Percentiles rank a stretch among this genome's conserved stretches.
Conservation (phyloP, 2,113 vertebrate species). For the Podocnemis expansa region DNA sequence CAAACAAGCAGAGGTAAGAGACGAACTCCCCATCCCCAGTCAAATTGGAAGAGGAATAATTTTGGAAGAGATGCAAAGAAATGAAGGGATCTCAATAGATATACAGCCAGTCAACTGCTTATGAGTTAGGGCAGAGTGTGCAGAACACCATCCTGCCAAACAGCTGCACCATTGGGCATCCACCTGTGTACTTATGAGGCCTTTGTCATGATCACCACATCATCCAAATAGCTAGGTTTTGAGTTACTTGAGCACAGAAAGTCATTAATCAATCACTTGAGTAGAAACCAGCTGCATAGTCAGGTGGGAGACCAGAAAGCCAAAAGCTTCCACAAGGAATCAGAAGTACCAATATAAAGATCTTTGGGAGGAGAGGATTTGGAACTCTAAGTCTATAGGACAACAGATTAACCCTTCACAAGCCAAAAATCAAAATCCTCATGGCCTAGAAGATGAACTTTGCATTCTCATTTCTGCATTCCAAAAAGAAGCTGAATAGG, state of each 20-base stretch:
- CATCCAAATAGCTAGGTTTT: not conserved
- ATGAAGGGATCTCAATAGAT: accelerated
- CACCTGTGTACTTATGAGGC: not conserved
- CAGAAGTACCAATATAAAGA: accelerated
- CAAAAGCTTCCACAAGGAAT: not conserved
- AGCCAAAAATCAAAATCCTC: not conserved
- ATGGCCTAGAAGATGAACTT: accelerated
- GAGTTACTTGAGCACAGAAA: not conserved
- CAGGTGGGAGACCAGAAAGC: too few species aligned
- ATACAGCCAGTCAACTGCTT: not conserved
- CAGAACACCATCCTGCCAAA: not conserved
- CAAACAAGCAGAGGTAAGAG: not conserved
- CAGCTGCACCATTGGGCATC: not conserved
- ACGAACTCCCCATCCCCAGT: not conserved
- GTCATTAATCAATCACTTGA: slow-evolving; percentile 33
- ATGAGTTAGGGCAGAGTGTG: not conserved
- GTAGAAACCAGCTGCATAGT: not conserved
- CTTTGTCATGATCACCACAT: not conserved
- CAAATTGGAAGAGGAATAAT: not conserved
- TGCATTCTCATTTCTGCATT: not conserved
- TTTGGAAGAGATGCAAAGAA: not conserved
- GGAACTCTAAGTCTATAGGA: not conserved
- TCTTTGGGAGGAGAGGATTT: not conserved
- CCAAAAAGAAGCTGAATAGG: not conserved
- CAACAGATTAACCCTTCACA: not conserved